A percentile compares a stretch with the other conserved stretches of the same genome.
Evolutionary conservation across 2,888 invertebrate genomes (phyloP).

Genomic region (Drosophila anomelani): DNA sequence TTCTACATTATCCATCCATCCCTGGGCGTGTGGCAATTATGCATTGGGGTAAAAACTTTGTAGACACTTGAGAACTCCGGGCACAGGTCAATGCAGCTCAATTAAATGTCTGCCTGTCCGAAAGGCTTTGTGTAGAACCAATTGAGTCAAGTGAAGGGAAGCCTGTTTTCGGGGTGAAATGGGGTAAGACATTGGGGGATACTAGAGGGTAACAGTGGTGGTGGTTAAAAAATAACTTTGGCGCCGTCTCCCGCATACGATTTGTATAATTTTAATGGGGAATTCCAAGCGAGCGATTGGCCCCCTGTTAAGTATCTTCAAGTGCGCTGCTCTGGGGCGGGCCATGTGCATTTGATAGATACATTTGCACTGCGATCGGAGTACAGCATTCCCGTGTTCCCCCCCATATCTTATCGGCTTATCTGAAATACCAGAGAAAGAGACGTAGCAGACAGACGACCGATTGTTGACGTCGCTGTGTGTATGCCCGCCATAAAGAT

Average conservation of each 20-base stretch:
- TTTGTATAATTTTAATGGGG: conserved; percentile 32
- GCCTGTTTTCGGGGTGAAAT: conserved; percentile 7
- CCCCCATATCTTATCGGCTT: conserved; percentile 69
- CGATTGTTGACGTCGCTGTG: conserved; percentile 43
- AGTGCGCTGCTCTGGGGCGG: conserved; percentile 37
- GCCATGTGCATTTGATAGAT: conserved; percentile 47
- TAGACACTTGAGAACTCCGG: conserved; percentile 51
- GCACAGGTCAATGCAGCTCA: conserved; percentile 65
- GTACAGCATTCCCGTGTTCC: conserved; percentile 4
- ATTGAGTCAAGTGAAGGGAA: conserved; percentile 31
- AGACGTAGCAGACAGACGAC: conserved; percentile 46
- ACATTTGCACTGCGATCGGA: conserved; percentile 44
- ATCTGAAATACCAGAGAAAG: conserved; percentile 65
- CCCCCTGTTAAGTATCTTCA: conserved; percentile 50
- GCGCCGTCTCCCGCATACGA: conserved; percentile 66
- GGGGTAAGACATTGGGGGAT: background rate
- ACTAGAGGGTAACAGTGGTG: background rate
- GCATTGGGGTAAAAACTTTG: conserved; percentile 48
- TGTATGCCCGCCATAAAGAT: conserved; percentile 51
- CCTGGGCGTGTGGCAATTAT: conserved; percentile 55
- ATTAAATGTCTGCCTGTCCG: conserved; percentile 53
- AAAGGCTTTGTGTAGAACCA: conserved; percentile 27
- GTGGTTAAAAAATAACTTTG: conserved; percentile 55
- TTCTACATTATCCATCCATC: conserved; percentile 9
- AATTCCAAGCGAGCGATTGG: conserved; percentile 54